Percentiles rank a stretch among this genome's conserved stretches.
Conservation (phyloP, 2,888 invertebrate genomes). For the Orchesella flavescens region DNA sequence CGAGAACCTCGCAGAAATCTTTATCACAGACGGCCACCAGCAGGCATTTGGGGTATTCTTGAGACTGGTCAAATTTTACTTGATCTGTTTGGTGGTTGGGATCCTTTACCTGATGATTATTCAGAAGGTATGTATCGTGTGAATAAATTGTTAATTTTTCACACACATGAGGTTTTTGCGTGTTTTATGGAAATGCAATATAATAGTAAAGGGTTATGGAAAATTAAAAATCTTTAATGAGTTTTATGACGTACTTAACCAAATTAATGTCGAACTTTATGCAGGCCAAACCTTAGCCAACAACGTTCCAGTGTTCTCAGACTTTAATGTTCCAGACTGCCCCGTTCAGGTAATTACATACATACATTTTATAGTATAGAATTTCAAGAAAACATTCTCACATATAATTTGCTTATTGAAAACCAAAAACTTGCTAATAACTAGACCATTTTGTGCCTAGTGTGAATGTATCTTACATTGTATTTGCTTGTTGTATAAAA, state of each 20-base stretch:
- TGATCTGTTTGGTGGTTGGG: constrained; percentile 71
- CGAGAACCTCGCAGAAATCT: constrained; percentile 50
- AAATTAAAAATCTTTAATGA: neutral
- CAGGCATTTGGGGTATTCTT: constrained; percentile 68
- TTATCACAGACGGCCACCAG: constrained; percentile 61
- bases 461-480: too few relatives aligned
- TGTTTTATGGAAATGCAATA: too few relatives aligned
- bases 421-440: too few relatives aligned
- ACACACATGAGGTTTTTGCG: neutral
- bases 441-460: too few relatives aligned
- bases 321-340: constrained; percentile 66
- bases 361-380: neutral
- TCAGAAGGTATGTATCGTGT: constrained; percentile 51
- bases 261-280: neutral
- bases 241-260: neutral
- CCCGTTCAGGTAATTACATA: constrained; percentile 51
- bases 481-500: neutral
- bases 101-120: constrained; percentile 67
- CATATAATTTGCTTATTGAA: too few relatives aligned
- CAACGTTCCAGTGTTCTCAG: constrained; percentile 63
- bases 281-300: constrained; percentile 54
- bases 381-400: too few relatives aligned
- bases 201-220: neutral
- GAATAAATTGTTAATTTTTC: neutral
- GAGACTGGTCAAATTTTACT: constrained; percentile 70